Evolutionary conservation across 2,888 invertebrate genomes (phyloP), one percentile per base, ranked within the genome.

Genomic region (Archips crataeganus): DNA sequence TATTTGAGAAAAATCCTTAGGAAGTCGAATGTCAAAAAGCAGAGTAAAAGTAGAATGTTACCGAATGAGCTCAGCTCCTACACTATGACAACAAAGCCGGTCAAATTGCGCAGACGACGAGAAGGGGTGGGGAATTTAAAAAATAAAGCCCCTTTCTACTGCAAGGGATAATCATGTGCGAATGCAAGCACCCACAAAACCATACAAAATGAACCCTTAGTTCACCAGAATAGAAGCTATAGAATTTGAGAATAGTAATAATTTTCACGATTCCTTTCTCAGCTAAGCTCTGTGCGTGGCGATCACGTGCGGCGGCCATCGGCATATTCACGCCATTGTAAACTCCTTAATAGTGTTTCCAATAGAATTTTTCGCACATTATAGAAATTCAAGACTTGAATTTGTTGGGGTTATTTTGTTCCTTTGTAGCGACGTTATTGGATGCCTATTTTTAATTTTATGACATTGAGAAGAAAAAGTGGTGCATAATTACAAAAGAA

Each of bases 121-220:
- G 84, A 85, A 84, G 86, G 79, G 84, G 85, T 82, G 86, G 82
- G 86, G 87, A 89, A 88, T 91, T 90, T 92, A 84, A 91, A 92
- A 80, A 92, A 80, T 86, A 84, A 89, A 90, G 85, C 90, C 88
- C 88, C 85, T 78, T 82, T 80, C 79, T 78, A 79, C 80, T 82
- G 82, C 82, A 79, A 79, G 80, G 85, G 85, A 87, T 87, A 85
- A 87, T 86, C 82, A 82, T 81, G 77, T 79, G 80, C 80, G 79
- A 78, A 79, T 78, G 76, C 75, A 75, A 75, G 65, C 63, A 59
- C 42, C 63, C 47, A 62, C 45, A 34, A 47, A n/a, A 62, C 45
- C 67, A 64, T 15, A 32, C 75, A 10, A 69, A 54, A 72, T 61
- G 62, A 42, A 47, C 54, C 49, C 45, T 60, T 72, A 45, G 32